Evolutionary conservation across 2,113 vertebrate species (phyloP).

Genomic region (Haemorhous mexicanus): DNA sequence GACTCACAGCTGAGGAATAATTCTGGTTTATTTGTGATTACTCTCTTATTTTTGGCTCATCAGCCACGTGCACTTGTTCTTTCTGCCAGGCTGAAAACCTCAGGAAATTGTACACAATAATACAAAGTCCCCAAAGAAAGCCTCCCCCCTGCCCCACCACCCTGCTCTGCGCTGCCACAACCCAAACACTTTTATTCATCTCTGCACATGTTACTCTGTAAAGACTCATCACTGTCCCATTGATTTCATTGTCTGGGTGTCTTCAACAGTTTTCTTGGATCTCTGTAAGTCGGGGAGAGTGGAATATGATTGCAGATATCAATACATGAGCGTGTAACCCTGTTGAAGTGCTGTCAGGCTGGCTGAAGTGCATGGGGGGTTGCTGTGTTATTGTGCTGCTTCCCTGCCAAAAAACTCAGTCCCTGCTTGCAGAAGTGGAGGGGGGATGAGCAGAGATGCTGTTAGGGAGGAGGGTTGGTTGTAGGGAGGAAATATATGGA

Average conservation of each 20-base stretch:
- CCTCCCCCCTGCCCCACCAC: rapidly evolving
- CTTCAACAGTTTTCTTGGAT: not conserved
- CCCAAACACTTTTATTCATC: not conserved
- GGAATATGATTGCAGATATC: not conserved
- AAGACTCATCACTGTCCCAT: not conserved
- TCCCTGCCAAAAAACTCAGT: not conserved
- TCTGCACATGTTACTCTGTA: not conserved
- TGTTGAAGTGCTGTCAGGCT: not conserved
- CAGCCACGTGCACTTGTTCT: not conserved
- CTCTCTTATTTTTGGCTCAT: not conserved
- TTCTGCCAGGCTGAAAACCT: not conserved
- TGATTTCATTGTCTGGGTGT: not conserved
- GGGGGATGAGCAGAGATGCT: not conserved
- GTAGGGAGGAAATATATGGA: constrained; percentile 2
- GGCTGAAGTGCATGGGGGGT: rapidly evolving
- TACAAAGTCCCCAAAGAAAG: not conserved
- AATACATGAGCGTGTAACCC: rapidly evolving
- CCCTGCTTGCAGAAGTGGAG: not conserved
- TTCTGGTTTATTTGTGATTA: constrained; percentile 39
- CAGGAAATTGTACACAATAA: not conserved
- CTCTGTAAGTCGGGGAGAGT: not conserved
- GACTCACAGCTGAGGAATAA: constrained; percentile 25
- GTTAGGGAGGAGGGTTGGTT: not conserved
- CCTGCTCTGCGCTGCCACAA: rapidly evolving
- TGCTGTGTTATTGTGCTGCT: not conserved